Base-by-base conservation (phyloP, 1,140 invertebrate species). In the Drosophila subpulchrella region DNA sequence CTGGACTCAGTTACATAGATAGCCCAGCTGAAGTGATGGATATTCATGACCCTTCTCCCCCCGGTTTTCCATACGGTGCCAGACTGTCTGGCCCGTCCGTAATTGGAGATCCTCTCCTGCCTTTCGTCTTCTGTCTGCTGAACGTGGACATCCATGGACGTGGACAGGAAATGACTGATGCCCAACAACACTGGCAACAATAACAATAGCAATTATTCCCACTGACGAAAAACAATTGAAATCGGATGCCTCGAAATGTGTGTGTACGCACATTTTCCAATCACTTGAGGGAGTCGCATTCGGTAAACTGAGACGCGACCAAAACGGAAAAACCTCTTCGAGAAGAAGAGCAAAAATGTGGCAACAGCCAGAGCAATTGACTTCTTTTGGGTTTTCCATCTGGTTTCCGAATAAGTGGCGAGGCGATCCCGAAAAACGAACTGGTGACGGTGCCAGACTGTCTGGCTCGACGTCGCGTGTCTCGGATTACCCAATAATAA, bases 271-370 rank as follows among this genome's bases (percentile, higher is more conserved):
- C 67, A 58, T 58, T 79, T 79, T 70, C 39, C 58, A 61, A 55
- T 72, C 68, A 72, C 68, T 72, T 71, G 68, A 66, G 17, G 42
- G 50, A 32, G 24, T 17, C 50, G 38, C 36, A 54, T 44, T 42
- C 54, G 77, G 85, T 75, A 90, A 90, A 54, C 41, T 46, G 81
- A 90, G 76, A 79, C 66, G 41, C 57, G 53, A 76, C 39, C 54
- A 90, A 90, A 86, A 75, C 86, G 86, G 88, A 91, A 90, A 90
- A 90, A 77, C 78, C 86, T 67, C 81, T 90, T 67, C 56, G 60
- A 20, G 39, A 38, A 36, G n/a, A 1, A 10, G 8, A 20, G 17
- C 11, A 10, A 6, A 61, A 75, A 79, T 72, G 60, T 58, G 56
- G 70, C 68, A 58, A 73, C 51, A 20, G 20, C 20, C 20, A 20